phyloP scores from a whole-genome alignment of 1,140 invertebrate species.

The Hylyphantes graminicola region DNA sequence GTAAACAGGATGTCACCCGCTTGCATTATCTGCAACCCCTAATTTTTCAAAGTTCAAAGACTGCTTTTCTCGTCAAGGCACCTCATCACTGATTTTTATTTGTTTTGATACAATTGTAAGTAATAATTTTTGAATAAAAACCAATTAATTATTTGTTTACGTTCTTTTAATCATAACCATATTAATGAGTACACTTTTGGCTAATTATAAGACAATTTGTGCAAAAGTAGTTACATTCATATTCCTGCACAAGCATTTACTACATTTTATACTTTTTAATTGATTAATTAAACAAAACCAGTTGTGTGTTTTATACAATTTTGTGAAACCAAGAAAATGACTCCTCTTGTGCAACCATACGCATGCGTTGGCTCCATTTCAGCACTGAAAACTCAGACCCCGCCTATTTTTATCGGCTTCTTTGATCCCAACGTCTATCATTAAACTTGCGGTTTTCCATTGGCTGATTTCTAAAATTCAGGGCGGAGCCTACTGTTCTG shows the following conservation, averaged over 20 bases:
- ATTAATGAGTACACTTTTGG: too few species aligned
- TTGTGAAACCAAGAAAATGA: too few species aligned
- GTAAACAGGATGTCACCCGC: conserved; percentile 59
- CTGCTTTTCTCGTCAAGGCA: conserved; percentile 34
- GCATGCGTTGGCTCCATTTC: conserved; percentile 12
- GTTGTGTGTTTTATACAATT: too few species aligned
- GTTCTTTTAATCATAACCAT: too few species aligned
- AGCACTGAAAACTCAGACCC: conserved; percentile 19
- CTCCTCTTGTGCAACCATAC: background rate
- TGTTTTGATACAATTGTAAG: too few species aligned
- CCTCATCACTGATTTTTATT: conserved; percentile 2
- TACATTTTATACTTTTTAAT: too few species aligned
- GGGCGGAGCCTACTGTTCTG: conserved; percentile 3
- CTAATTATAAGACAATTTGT: too few species aligned
- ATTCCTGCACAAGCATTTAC: too few species aligned
- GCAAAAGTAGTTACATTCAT: too few species aligned
- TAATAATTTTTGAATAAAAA: too few species aligned
- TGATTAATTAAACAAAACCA: too few species aligned
- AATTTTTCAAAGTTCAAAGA: conserved; percentile 60
- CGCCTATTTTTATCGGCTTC: background rate
- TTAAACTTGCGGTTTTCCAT: background rate
- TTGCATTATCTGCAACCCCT: conserved; percentile 28
- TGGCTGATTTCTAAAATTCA: background rate
- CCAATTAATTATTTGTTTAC: too few species aligned
- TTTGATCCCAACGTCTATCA: conserved; percentile 43